phyloP scores from a whole-genome alignment of 2,113 vertebrate species.

The Coreoperca whiteheadi region DNA sequence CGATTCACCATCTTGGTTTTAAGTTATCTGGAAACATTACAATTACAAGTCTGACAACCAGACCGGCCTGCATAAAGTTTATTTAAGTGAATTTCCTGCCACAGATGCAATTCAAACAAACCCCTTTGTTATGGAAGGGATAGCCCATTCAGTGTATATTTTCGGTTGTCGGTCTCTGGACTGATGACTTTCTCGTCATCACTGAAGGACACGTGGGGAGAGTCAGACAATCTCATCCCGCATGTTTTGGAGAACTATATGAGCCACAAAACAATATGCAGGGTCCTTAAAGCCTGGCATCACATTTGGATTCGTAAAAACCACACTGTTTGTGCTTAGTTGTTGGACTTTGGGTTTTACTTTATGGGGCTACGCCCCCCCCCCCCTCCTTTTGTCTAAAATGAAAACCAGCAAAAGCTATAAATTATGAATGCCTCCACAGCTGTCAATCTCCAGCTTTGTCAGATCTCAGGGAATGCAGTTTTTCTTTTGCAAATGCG shows the following conservation, averaged over 20 bases:
- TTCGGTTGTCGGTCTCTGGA: conserved; percentile 78
- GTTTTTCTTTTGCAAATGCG: conserved; percentile 26
- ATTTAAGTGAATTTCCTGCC: no score
- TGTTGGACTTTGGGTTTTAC: neutral
- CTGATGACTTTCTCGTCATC: conserved; percentile 92
- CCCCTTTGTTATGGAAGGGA: neutral
- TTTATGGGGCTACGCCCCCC: conserved; percentile 2
- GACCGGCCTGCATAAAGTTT: no score
- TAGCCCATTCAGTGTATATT: neutral
- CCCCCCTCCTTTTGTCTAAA: conserved; percentile 36
- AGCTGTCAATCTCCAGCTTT: conserved; percentile 47
- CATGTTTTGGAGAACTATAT: neutral
- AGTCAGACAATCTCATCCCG: neutral
- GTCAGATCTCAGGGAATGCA: conserved; percentile 40
- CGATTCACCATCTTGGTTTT: no score
- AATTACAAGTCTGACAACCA: no score
- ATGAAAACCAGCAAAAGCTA: conserved; percentile 21
- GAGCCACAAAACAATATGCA: neutral
- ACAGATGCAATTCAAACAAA: neutral
- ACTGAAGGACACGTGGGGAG: conserved; percentile 87
- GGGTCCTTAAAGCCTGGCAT: neutral
- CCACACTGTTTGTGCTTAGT: neutral
- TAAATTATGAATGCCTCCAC: conserved; percentile 45
- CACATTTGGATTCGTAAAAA: neutral
- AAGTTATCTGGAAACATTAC: no score